Conservation (phyloP, 2,888 invertebrate genomes). For the Mimas tiliae region DNA sequence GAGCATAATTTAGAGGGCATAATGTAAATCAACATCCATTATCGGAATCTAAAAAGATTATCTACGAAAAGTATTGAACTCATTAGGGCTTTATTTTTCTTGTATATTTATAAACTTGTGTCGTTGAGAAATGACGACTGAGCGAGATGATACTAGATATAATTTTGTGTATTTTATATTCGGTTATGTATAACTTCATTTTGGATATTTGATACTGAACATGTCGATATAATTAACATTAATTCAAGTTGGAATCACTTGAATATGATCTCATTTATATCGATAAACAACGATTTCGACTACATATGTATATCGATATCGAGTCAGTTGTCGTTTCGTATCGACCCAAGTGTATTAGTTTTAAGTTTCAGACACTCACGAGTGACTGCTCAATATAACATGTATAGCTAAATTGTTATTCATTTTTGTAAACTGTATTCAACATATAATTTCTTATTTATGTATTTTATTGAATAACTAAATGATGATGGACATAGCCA, state of each 20-base stretch:
- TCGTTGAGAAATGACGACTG: background rate
- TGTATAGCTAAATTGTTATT: background rate
- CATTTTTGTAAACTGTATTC: slow-evolving; percentile 2
- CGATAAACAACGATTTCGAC: background rate
- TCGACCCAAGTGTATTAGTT: background rate
- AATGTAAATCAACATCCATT: background rate
- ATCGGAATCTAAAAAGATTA: background rate
- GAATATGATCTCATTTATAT: background rate
- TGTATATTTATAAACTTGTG: background rate
- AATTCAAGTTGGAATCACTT: background rate
- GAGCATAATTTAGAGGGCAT: background rate
- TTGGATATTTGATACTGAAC: background rate
- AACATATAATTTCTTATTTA: background rate
- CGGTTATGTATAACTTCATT: background rate
- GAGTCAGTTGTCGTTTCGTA: background rate
- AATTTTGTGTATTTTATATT: background rate
- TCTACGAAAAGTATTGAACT: slow-evolving; percentile 8
- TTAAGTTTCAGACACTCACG: slow-evolving; percentile 12
- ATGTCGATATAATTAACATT: background rate
- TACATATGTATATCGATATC: background rate
- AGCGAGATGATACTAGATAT: background rate
- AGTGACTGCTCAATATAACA: slow-evolving; percentile 22
- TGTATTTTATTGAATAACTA: background rate
- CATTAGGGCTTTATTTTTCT: background rate
- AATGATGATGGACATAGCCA: slow-evolving; percentile 5